Percentiles rank a stretch among this genome's conserved stretches.
Conservation (phyloP, 1,140 invertebrate species). For the Melanaphis sacchari region DNA sequence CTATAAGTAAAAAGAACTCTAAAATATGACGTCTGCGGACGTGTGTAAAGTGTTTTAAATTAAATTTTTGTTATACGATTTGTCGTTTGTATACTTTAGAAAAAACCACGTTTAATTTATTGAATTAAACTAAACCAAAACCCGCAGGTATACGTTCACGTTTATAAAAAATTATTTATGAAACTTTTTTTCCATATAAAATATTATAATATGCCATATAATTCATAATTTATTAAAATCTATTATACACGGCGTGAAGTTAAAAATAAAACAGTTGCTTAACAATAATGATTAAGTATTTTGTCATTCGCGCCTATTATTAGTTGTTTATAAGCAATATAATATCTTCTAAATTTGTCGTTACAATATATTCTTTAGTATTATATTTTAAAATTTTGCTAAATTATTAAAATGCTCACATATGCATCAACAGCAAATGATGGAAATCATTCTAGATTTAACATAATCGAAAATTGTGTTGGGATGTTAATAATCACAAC, state of each 20-base stretch:
- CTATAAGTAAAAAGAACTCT: neutral
- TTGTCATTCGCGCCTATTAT: neutral
- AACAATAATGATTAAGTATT: neutral
- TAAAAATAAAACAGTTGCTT: neutral
- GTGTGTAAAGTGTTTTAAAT: slow-evolving; percentile 1
- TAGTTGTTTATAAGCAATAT: neutral
- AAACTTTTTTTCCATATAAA: neutral
- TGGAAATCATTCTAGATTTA: neutral
- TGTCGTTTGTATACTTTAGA: neutral
- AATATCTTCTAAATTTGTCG: neutral
- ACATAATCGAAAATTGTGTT: neutral
- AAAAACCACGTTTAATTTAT: neutral
- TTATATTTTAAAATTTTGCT: neutral
- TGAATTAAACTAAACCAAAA: neutral
- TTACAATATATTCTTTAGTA: neutral
- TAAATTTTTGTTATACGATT: neutral
- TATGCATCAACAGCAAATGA: neutral
- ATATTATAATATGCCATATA: too few species aligned
- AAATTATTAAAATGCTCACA: neutral
- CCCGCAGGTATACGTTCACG: neutral
- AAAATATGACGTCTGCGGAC: neutral
- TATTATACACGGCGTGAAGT: neutral
- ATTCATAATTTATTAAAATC: neutral
- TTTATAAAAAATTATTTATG: neutral
- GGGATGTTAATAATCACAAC: neutral